Evolutionary conservation across 1,140 invertebrate genomes (phyloP), one percentile per base, ranked within the genome.

Genomic region (Hyles vespertilio): DNA sequence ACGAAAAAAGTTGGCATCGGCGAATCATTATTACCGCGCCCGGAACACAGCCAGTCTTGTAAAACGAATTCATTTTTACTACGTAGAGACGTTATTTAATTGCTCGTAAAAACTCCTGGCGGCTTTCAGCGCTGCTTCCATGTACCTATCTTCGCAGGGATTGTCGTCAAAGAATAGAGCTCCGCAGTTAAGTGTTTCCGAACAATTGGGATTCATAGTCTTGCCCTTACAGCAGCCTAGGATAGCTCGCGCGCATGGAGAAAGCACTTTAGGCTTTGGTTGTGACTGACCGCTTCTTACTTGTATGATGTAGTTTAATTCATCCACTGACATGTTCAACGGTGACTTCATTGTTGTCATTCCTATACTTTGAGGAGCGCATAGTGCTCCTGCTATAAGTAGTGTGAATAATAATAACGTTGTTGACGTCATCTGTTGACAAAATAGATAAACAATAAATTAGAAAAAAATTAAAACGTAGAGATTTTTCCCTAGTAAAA

Each of bases 91-190:
- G 3, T 46, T 52, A 46, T 68, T 72, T 10, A 83, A 74, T 55
- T 88, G 82, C 55, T 78, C 63, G 43, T 88, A 88, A 54, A 81
- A 88, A n/a, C 34, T 49, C 33, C 58, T 74, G 1, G 85, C 85
- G 2, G 82, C 80, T 36, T 74, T 68, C 49, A 88, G 61, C 10
- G 85, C 85, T 4, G 77, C 76, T 12, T 65, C 11, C 7, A 85
- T 65, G 56, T 81, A 88, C 58, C 79, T 83, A 12, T 80, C 77
- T 10, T 82, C 80, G 34, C 85, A 88, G 5, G 85, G 85, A 48
- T 88, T 88, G 7, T 70, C 74, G 51, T 88, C 85, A 50, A 88
- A 88, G 71, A 88, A 85, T 54, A 71, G 74, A 3, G 81, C 78
- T 3, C 85, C 85, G 58, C 85, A 87, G 6, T 77, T 63, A 4